These are phyloP conservation scores for Galagoides demidoff DNA, from an alignment of 2,797 vertebrate genomes.

Conservation along the genomic window DNA sequence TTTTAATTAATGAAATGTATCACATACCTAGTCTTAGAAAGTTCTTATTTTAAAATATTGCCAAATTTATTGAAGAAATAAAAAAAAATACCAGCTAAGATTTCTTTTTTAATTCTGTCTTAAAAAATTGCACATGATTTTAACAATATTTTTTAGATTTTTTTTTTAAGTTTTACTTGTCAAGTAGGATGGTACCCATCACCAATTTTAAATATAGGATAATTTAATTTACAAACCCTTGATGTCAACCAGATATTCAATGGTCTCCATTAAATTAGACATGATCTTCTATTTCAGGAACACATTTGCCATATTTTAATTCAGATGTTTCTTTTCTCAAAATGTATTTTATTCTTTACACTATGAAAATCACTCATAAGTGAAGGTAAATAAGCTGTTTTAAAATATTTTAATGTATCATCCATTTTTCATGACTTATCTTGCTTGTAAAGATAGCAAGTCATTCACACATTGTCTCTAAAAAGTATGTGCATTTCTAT, in stretches of 20 bases:
- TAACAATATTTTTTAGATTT: neutral
- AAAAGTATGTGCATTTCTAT: neutral
- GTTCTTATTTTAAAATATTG: neutral
- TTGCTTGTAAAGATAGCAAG: slow-evolving; percentile 25
- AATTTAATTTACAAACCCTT: slow-evolving; percentile 39
- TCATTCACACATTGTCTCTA: neutral
- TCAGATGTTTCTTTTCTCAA: slow-evolving; percentile 51
- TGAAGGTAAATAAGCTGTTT: slow-evolving; percentile 67
- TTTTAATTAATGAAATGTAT: neutral
- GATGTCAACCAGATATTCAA: slow-evolving; percentile 61
- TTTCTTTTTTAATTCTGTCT: neutral
- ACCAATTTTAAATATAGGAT: slow-evolving; percentile 55
- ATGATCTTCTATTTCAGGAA: slow-evolving; percentile 73
- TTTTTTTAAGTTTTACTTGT: neutral
- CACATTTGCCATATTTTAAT: slow-evolving; percentile 74
- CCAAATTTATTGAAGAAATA: neutral
- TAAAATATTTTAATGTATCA: slow-evolving; percentile 46
- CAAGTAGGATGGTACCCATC: neutral
- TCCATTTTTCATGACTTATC: neutral
- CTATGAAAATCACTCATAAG: slow-evolving; percentile 71
- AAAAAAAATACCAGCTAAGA: neutral
- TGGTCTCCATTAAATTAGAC: slow-evolving; percentile 68
- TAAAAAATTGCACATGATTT: neutral
- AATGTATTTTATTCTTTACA: slow-evolving; percentile 63
- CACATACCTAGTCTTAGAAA: neutral